A percentile compares a stretch with the other conserved stretches of the same genome.
These are phyloP conservation scores for Chelonus insularis DNA, from an alignment of 1,140 invertebrate genomes.

Conservation along the genomic window DNA sequence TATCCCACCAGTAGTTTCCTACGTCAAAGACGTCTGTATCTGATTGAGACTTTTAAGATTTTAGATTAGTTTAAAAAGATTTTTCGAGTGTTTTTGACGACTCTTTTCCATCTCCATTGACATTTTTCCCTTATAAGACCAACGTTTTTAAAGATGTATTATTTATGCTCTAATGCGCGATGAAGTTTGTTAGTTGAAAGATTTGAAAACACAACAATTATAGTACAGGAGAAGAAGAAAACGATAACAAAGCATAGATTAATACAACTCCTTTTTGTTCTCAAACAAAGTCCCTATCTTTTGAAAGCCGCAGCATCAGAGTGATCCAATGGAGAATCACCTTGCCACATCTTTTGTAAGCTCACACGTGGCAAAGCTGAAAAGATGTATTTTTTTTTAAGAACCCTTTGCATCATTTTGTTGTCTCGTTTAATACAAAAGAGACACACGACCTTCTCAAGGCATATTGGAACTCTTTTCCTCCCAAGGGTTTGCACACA, in stretches of 20 bases:
- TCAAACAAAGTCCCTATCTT: conserved; percentile 10
- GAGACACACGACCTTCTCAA: conserved; percentile 45
- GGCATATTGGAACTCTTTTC: conserved; percentile 26
- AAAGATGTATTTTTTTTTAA: conserved; percentile 25
- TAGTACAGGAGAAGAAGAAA: conserved; percentile 4
- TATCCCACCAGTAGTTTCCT: background rate
- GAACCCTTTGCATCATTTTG: conserved; percentile 21
- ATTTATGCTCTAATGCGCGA: background rate
- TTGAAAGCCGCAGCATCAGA: conserved; percentile 24
- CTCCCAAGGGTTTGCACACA: conserved; percentile 29
- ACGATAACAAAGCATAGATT: background rate
- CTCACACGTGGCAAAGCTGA: conserved; percentile 52
- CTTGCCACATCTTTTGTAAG: conserved; percentile 54
- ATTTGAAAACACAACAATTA: conserved; percentile 19
- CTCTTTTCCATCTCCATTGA: conserved; percentile 26
- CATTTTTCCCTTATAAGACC: too few relatives aligned
- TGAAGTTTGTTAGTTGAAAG: background rate
- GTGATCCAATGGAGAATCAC: conserved; percentile 35
- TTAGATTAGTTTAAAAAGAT: conserved; percentile 21
- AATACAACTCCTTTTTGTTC: background rate
- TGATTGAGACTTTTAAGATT: conserved; percentile 8
- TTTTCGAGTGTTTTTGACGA: background rate
- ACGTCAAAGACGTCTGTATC: conserved; percentile 14
- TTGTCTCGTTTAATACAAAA: conserved; percentile 17
- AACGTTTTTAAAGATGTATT: background rate